Evolutionary conservation across 1,140 invertebrate genomes (phyloP).

Genomic region (Wiebesia pumilae): DNA sequence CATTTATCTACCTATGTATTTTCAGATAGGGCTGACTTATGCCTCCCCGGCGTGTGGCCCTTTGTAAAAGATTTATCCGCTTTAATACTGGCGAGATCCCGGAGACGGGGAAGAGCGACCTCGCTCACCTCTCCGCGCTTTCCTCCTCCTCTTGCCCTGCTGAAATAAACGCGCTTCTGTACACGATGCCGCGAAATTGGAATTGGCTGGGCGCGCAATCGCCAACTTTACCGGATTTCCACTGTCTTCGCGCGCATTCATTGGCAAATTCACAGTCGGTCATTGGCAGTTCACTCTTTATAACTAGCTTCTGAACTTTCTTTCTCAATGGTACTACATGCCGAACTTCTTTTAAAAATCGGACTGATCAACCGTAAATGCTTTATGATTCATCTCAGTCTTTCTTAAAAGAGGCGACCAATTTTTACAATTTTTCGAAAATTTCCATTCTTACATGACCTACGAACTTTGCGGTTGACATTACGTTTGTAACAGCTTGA

Average conservation of each 20-base stretch:
- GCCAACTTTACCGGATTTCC: neutral
- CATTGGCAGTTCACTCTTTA: neutral
- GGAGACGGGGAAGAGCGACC: constrained; percentile 39
- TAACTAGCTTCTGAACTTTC: no score
- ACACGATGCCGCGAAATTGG: constrained; percentile 32
- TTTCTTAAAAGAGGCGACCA: no score
- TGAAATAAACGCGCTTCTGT: constrained; percentile 5
- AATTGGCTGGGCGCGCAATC: neutral
- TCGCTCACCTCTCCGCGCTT: neutral
- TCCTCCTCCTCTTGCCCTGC: neutral
- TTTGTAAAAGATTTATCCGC: constrained; percentile 72
- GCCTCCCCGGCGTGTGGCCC: constrained; percentile 57
- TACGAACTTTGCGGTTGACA: no score
- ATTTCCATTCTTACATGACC: no score
- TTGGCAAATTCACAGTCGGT: neutral
- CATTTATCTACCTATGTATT: constrained; percentile 66
- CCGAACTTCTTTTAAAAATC: no score
- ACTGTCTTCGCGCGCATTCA: neutral
- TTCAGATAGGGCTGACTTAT: constrained; percentile 73
- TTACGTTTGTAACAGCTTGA: no score
- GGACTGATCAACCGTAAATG: no score
- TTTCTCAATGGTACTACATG: no score
- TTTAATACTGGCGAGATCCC: constrained; percentile 57
- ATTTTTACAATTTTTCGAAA: no score
- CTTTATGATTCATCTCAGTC: no score